Conservation (phyloP, 2,888 invertebrate species). For the Amorpha juglandis region DNA sequence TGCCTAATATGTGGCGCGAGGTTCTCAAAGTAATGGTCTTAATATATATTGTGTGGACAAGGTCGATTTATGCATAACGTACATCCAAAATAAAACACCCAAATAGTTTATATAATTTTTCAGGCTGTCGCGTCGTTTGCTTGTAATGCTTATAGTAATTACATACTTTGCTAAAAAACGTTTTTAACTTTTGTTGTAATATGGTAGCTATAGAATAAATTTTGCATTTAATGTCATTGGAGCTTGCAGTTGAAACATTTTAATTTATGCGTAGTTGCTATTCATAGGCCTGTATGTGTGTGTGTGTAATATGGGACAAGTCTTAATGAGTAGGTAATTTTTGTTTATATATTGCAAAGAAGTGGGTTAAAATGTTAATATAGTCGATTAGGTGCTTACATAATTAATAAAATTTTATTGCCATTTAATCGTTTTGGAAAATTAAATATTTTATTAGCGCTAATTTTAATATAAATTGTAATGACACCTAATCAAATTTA, state of each 20-base stretch:
- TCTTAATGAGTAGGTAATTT: slow-evolving; percentile 3
- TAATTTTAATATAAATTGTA: slow-evolving; percentile 4
- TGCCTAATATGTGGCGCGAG: slow-evolving; percentile 66
- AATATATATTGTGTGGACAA: slow-evolving; percentile 65
- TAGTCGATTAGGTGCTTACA: neutral
- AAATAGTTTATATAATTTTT: slow-evolving; percentile 18
- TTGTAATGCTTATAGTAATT: slow-evolving; percentile 12
- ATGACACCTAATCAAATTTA: neutral
- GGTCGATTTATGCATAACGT: slow-evolving; percentile 52
- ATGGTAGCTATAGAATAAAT: neutral
- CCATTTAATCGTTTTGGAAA: neutral
- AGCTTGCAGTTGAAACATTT: neutral
- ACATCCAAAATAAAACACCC: slow-evolving; percentile 27
- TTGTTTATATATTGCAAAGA: slow-evolving; percentile 9
- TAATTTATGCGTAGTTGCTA: neutral
- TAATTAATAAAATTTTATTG: neutral
- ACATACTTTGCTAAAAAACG: neutral
- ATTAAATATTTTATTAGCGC: neutral
- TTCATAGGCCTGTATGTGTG: neutral
- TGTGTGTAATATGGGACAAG: neutral
- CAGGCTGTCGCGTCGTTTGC: slow-evolving; percentile 4
- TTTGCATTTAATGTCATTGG: neutral
- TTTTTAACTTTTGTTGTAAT: slow-evolving; percentile 1
- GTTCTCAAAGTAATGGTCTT: slow-evolving; percentile 63
- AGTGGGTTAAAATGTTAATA: neutral